A percentile compares a stretch with the other conserved stretches of the same genome.
These are phyloP conservation scores for Rhinoraja longicauda DNA, from an alignment of 2,797 vertebrate species.

Conservation along the genomic window DNA sequence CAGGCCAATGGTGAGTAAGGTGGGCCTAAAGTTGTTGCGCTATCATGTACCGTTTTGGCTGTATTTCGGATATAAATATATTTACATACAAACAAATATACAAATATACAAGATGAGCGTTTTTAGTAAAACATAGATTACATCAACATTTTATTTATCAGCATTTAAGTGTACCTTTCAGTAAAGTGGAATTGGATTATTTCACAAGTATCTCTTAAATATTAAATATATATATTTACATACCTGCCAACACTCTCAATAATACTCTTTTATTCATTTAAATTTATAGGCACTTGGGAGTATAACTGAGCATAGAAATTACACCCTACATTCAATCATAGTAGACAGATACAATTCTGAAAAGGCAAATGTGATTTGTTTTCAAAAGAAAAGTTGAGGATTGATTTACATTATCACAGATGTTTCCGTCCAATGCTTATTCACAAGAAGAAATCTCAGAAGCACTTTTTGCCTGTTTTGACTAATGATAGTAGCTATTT, in stretches of 20 bases:
- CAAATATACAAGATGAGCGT: no score
- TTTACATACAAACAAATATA: no score
- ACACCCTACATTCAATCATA: background rate
- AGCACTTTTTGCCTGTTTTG: background rate
- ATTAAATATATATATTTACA: background rate
- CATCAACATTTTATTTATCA: no score
- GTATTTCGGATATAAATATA: no score
- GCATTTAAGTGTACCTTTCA: background rate
- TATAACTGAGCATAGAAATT: background rate
- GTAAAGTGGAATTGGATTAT: background rate
- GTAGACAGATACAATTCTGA: background rate
- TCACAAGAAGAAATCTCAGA: background rate
- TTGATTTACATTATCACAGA: background rate
- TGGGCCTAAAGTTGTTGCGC: no score
- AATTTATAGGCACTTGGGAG: background rate
- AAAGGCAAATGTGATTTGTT: no score
- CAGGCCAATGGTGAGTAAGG: no score
- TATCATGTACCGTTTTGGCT: no score
- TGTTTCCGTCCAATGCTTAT: background rate
- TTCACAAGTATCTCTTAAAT: background rate
- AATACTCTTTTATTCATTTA: background rate
- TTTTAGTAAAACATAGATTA: no score
- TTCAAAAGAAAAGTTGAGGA: background rate
- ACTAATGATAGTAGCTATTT: background rate
- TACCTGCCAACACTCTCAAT: background rate